Base-by-base conservation (phyloP, 2,888 invertebrate species). In the Megaustenia siamemsis region DNA sequence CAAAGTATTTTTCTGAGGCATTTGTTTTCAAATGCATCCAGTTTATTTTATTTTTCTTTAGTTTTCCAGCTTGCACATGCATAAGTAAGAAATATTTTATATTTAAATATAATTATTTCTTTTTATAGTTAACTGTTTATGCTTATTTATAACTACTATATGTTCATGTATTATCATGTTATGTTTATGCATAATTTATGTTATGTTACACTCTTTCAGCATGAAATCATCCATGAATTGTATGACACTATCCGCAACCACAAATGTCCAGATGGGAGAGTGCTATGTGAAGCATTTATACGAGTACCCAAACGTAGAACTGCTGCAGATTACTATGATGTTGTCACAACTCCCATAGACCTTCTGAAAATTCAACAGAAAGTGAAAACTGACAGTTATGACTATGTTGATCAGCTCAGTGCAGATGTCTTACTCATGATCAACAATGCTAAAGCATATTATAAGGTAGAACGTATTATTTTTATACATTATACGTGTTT, bases 311-410 rank as follows among this genome's bases (percentile, higher is more conserved):
- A 99, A 93, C 95, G 98, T 86, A 94, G 94, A 86, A 91, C 92
- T 49, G 94, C 93, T 77, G 94, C 95, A 5, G 94, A 95, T 86
- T 95, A 95, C 89, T 95, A 95, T 89, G 94, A 95, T 92, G 97
- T 98, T 60, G 98, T 99, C 1, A 96, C 96, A 12, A 97, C 97
- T 93, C 99, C 99, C 1, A 99, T 99, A 93, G 99, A 99, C 94
- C 95, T 99, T 92, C 94, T 98, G 68, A 96, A 97, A 94, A 98
- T 99, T 4, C 98, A 99, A 94, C 98, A 98, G 93, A 99, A 99
- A 94, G 94, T 99, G 18, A 98, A 98, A 95, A 98, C 97, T 0
- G 99, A 99, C 90, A 98, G 98, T 82, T 99, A 99, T 94, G 97
- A 97, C 89, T 98, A 98, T 93, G 95, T 99, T 89, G 98, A 98